Conservation (phyloP, 2,888 invertebrate genomes). For the Phyllotreta cruciferae region DNA sequence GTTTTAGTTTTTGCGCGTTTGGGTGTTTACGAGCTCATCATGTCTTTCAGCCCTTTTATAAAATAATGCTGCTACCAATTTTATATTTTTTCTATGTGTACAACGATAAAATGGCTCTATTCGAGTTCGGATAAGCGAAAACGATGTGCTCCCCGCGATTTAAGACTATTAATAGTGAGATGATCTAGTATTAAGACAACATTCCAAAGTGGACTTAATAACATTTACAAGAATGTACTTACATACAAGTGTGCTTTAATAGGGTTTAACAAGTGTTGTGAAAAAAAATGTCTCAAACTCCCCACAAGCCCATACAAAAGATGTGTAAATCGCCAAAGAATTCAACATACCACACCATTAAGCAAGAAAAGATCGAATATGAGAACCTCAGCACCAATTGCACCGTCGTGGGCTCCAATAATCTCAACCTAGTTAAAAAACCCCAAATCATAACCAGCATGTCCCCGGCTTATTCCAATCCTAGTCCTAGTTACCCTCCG, state of each 20-base stretch:
- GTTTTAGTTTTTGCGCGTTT: constrained; percentile 33
- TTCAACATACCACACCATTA: constrained; percentile 48
- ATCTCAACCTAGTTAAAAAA: constrained; percentile 59
- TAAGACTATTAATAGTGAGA: constrained; percentile 30
- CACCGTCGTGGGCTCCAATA: constrained; percentile 60
- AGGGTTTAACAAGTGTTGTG: constrained; percentile 44
- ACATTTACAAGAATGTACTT: constrained; percentile 45
- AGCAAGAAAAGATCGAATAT: constrained; percentile 57
- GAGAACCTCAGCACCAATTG: constrained; percentile 60
- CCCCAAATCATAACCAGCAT: constrained; percentile 56
- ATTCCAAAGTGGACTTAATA: constrained; percentile 38
- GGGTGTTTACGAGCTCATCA: constrained; percentile 37
- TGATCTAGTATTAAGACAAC: constrained; percentile 38
- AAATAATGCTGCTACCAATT: constrained; percentile 52
- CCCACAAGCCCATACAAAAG: constrained; percentile 56
- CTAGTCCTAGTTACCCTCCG: constrained; percentile 53
- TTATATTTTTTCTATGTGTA: constrained; percentile 48
- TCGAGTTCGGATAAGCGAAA: constrained; percentile 59
- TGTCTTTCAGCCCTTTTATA: constrained; percentile 42
- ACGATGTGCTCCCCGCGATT: constrained; percentile 31
- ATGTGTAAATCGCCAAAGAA: constrained; percentile 62
- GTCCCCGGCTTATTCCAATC: constrained; percentile 57
- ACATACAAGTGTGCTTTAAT: constrained; percentile 45
- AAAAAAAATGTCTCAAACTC: constrained; percentile 59
- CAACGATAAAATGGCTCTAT: constrained; percentile 60